Evolutionary conservation across 2,113 vertebrate species (phyloP).

Genomic region (Clarias magur): DNA sequence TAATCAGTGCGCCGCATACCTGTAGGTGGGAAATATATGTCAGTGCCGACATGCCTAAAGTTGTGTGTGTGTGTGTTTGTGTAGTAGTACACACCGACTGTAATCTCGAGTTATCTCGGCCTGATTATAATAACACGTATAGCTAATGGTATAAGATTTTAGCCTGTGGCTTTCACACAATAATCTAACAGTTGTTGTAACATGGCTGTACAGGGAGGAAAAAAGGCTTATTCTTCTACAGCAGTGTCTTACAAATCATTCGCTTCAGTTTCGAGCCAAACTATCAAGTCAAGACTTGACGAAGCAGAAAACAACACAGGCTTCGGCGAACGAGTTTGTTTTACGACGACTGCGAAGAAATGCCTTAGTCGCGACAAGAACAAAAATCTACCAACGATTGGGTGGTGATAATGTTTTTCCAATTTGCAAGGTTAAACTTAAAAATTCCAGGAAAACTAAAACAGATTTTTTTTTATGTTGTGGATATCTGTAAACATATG

Average conservation of each 20-base stretch:
- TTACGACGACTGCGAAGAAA: neutral
- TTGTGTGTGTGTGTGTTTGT: constrained; percentile 7
- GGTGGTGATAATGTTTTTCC: neutral
- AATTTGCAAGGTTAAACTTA: neutral
- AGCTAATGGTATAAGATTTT: constrained; percentile 41
- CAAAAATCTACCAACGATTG: neutral
- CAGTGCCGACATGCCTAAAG: neutral
- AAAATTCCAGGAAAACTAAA: no score
- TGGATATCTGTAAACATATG: neutral
- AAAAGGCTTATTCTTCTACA: constrained; percentile 17
- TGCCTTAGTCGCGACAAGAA: neutral
- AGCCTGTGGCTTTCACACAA: constrained; percentile 53
- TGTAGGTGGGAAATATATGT: constrained; percentile 8
- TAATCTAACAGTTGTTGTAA: constrained; percentile 43
- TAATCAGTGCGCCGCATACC: constrained; percentile 20
- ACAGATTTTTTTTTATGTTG: neutral
- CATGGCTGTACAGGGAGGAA: constrained; percentile 4
- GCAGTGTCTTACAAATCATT: constrained; percentile 39
- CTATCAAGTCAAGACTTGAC: constrained; percentile 58
- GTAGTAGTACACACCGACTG: constrained; percentile 3
- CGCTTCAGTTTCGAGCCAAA: constrained; percentile 39
- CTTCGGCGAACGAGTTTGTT: constrained; percentile 7
- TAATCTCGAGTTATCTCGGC: constrained; percentile 55
- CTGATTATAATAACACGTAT: constrained; percentile 63
- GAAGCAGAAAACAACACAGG: constrained; percentile 16